A percentile compares a stretch with the other conserved stretches of the same genome.
Evolutionary conservation across 2,888 invertebrate genomes (phyloP).

Genomic region (Pemphredon lugubris): DNA sequence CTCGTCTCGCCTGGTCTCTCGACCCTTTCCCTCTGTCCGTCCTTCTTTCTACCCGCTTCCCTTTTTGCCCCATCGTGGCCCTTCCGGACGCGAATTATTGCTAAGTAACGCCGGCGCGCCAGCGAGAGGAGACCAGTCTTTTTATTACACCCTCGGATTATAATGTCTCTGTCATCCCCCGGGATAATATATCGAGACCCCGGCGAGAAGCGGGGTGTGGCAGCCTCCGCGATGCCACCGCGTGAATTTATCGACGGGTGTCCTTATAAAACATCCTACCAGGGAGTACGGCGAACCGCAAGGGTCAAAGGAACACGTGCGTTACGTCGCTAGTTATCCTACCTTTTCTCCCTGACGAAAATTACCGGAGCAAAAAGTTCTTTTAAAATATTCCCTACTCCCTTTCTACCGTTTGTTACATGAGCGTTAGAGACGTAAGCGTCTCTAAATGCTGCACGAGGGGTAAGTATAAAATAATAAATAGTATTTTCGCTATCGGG

Average conservation of each 20-base stretch:
- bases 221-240: slow-evolving; percentile 42
- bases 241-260: slow-evolving; percentile 71
- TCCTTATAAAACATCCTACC: slow-evolving; percentile 61
- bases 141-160: slow-evolving; percentile 69
- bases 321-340: slow-evolving; percentile 55
- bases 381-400: too few relatives aligned
- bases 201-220: slow-evolving; percentile 47
- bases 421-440: too few relatives aligned
- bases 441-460: too few relatives aligned
- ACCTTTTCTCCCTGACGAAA: neutral
- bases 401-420: too few relatives aligned
- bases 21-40: neutral
- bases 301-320: slow-evolving; percentile 66
- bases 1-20: too few relatives aligned
- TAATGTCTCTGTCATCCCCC: slow-evolving; percentile 75
- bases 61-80: slow-evolving; percentile 19
- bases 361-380: neutral
- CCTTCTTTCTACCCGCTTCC: slow-evolving; percentile 1
- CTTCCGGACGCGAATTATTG: slow-evolving; percentile 60
- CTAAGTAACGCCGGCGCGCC: slow-evolving; percentile 60
- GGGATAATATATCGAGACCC: slow-evolving; percentile 72
- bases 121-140: slow-evolving; percentile 43
- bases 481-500: too few relatives aligned
- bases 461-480: too few relatives aligned
- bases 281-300: slow-evolving; percentile 55